Base-by-base conservation (phyloP, 2,797 vertebrate genomes). In the Chaetophractus vellerosus region DNA sequence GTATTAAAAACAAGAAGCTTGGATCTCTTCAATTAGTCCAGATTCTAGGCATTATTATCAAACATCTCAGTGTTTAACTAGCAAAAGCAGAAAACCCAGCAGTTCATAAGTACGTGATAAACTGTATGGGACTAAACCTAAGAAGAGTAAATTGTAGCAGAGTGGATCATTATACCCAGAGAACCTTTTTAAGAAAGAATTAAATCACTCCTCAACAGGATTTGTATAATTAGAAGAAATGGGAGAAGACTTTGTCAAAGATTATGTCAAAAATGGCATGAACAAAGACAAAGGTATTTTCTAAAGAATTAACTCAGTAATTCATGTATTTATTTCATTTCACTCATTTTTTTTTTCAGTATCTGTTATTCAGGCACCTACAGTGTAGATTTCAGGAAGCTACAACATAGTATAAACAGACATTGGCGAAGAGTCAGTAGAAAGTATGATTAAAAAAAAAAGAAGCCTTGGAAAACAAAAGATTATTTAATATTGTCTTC, bases 191-290 rank as follows among this genome's bases (percentile, higher is more conserved):
- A 48, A 85, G 50, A 63, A 88, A 15, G 21, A 68, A 36, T 81
- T 90, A 81, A 76, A 1, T 69, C 81, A 74, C 11, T 72, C 7
- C 82, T 74, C 82, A 31, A 38, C n/a, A 92, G 45, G 41, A 79
- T 92, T 94, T 91, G 6, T 14, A 28, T 74, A 55, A 41, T 82
- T 66, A 94, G 18, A 90, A 8, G 87, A 90, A 88, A 81, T 23
- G 8, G 19, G 6, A 72, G 83, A 75, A 9, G 7, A 61, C 12
- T 16, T 52, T 93, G 93, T 85, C 23, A 79, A 23, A 91, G n/a
- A 28, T 26, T 4, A 10, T 79, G 31, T 12, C 19, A 8, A 72
- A 66, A 68, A 19, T 89, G 83, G 71, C 31, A 55, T 86, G 12
- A 69, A 1, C 6, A 71, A 31, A 95, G 23, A 3, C 5, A 36